Evolutionary conservation across 1,140 invertebrate genomes (phyloP).

Genomic region (Samia ricini): DNA sequence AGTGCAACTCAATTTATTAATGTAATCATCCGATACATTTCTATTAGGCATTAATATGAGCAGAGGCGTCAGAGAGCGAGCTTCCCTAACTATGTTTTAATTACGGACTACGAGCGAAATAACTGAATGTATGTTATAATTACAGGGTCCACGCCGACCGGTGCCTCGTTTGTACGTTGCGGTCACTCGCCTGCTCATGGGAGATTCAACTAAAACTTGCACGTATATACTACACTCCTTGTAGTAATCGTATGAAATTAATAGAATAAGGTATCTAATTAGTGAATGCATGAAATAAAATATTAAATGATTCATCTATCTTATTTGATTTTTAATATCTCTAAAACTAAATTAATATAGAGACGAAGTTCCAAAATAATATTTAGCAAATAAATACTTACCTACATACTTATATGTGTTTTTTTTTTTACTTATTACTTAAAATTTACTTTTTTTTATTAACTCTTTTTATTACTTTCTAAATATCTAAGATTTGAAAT

Average conservation of each 20-base stretch:
- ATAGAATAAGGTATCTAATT: too few relatives aligned
- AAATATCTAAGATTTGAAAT: too few relatives aligned
- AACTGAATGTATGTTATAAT: constrained; percentile 61
- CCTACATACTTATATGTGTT: too few relatives aligned
- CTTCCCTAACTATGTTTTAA: constrained; percentile 69
- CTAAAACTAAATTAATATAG: too few relatives aligned
- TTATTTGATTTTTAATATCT: too few relatives aligned
- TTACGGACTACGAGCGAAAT: constrained; percentile 56
- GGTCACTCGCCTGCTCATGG: constrained; percentile 1
- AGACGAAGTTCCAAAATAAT: too few relatives aligned
- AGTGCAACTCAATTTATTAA: constrained; percentile 48
- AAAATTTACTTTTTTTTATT: too few relatives aligned
- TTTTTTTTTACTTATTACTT: too few relatives aligned
- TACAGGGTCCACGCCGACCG: constrained; percentile 47
- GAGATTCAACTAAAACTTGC: constrained; percentile 33
- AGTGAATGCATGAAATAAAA: too few relatives aligned
- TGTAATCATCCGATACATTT: constrained; percentile 68
- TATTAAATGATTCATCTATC: too few relatives aligned
- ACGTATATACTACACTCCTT: neutral
- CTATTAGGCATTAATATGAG: constrained; percentile 68
- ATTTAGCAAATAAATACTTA: too few relatives aligned
- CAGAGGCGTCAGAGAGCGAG: constrained; percentile 40
- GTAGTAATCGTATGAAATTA: neutral
- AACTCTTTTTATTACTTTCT: too few relatives aligned
- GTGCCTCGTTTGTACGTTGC: constrained; percentile 23